Percentiles rank a stretch among this genome's conserved stretches.
phyloP scores from a whole-genome alignment of 2,797 vertebrate genomes.

The Artibeus jamaicensis region DNA sequence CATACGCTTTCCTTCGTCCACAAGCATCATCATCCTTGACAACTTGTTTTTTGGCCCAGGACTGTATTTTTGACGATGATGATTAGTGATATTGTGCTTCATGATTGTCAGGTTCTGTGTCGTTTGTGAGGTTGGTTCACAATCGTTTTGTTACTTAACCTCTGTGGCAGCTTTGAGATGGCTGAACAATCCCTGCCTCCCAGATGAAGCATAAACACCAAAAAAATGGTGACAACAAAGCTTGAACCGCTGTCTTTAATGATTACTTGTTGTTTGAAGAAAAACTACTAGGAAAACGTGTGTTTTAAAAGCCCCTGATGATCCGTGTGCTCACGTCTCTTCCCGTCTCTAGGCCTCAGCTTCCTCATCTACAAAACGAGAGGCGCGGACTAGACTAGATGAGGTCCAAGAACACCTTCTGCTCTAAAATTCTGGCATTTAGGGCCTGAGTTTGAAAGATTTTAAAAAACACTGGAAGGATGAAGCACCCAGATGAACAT shows the following conservation, averaged over 20 bases:
- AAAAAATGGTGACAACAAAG: background rate
- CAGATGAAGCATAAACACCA: accelerated
- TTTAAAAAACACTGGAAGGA: too few relatives aligned
- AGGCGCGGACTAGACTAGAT: background rate
- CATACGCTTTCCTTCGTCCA: background rate
- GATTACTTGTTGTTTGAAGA: background rate
- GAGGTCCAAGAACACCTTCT: background rate
- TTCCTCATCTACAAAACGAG: background rate
- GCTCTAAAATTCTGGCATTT: background rate
- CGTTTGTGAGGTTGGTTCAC: background rate
- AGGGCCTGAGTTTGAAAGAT: background rate
- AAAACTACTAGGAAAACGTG: background rate
- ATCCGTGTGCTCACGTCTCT: background rate
- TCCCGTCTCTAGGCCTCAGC: background rate
- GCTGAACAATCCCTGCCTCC: background rate
- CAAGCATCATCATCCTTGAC: background rate
- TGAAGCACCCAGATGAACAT: background rate
- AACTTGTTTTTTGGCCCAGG: background rate
- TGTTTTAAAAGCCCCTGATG: background rate
- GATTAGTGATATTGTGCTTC: background rate
- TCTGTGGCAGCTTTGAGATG: background rate
- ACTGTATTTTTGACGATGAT: background rate
- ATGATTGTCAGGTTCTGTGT: background rate
- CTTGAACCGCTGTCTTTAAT: background rate
- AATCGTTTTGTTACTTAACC: background rate